phyloP scores from a whole-genome alignment of 2,888 invertebrate species.

The Tachina lurida region DNA sequence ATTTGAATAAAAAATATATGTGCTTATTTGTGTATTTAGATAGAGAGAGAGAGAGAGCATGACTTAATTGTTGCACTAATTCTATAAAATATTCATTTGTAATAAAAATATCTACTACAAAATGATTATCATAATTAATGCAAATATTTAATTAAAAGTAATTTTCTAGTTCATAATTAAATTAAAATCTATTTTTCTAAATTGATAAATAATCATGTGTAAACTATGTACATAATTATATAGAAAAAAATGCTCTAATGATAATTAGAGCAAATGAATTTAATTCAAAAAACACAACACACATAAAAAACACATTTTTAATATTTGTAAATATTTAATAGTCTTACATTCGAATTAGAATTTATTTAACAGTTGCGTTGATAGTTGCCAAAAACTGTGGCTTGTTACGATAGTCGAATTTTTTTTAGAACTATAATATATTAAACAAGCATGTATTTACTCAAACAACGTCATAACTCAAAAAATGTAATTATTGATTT shows the following conservation, averaged over 20 bases:
- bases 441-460: too few species aligned
- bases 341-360: background rate
- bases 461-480: too few species aligned
- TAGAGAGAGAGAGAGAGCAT: too few species aligned
- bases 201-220: background rate
- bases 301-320: background rate
- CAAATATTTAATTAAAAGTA: conserved; percentile 32
- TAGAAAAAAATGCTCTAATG: background rate
- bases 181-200: conserved; percentile 21
- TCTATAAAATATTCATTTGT: background rate
- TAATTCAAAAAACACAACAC: background rate
- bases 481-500: too few species aligned
- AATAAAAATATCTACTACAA: too few species aligned
- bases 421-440: too few species aligned
- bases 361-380: background rate
- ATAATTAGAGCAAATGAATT: conserved; percentile 40
- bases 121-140: conserved; percentile 3
- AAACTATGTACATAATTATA: background rate
- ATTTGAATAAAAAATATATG: too few species aligned
- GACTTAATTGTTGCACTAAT: background rate
- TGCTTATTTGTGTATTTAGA: too few species aligned
- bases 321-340: background rate
- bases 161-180: conserved; percentile 20
- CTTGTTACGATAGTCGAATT: too few species aligned
- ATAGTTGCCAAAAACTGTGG: too few species aligned